Evolutionary conservation across 2,888 invertebrate species (phyloP).

Genomic region (Imbricaverruca yamaguchii): DNA sequence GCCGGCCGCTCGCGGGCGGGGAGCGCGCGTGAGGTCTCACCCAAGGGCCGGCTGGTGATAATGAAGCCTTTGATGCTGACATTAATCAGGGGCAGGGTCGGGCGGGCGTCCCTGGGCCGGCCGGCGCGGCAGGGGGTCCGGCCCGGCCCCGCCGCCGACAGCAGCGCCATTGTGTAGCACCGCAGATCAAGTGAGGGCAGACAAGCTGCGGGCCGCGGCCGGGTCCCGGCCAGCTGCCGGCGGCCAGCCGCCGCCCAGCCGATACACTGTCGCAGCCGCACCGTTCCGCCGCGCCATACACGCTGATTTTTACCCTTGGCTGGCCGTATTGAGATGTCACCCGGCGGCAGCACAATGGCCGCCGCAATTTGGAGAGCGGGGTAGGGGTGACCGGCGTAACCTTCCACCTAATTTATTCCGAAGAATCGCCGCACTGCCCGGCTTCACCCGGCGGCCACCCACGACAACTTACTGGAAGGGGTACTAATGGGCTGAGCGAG

Average conservation of each 20-base stretch:
- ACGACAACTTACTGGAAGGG: not conserved
- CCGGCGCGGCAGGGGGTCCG: not conserved
- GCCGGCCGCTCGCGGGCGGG: not conserved
- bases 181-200: not conserved
- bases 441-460: not conserved
- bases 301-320: constrained; percentile 14
- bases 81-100: constrained; percentile 4
- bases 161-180: not conserved
- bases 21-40: constrained; percentile 1
- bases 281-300: not conserved
- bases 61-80: constrained; percentile 17
- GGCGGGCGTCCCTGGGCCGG: not conserved
- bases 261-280: not conserved
- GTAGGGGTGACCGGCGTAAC: not conserved
- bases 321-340: constrained; percentile 20
- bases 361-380: not conserved
- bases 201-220: not conserved
- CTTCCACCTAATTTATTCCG: constrained; percentile 14
- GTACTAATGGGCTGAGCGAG: too few relatives aligned
- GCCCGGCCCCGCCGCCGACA: not conserved
- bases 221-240: not conserved
- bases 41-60: not conserved
- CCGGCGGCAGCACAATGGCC: not conserved
- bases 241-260: not conserved
- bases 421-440: not conserved